Percentiles rank a stretch among this genome's conserved stretches.
Evolutionary conservation across 1,140 invertebrate species (phyloP).

Genomic region (Tachypleus tridentatus): DNA sequence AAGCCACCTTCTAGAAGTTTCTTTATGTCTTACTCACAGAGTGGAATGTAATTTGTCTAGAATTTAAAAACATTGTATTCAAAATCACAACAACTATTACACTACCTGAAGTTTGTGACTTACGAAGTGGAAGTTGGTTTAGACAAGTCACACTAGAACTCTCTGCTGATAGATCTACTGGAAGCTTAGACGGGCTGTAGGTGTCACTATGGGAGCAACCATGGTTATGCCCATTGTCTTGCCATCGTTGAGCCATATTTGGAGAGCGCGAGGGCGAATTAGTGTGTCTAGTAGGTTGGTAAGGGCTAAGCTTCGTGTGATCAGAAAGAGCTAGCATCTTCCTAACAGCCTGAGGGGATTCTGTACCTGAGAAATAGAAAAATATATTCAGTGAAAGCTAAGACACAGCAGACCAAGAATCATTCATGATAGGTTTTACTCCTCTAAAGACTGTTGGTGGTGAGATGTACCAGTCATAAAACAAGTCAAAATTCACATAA

Average conservation of each 20-base stretch:
- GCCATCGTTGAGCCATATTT: slow-evolving; percentile 32
- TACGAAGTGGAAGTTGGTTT: slow-evolving; percentile 72
- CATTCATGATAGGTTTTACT: no score
- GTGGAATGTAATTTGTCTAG: no score
- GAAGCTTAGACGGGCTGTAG: slow-evolving; percentile 50
- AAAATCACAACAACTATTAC: slow-evolving; percentile 16
- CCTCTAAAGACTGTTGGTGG: no score
- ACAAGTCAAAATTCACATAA: no score
- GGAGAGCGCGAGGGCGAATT: slow-evolving; percentile 39
- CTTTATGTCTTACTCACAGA: no score
- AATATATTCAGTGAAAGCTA: no score
- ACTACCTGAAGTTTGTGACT: slow-evolving; percentile 67
- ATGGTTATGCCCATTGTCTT: slow-evolving; percentile 45
- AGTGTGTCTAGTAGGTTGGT: slow-evolving; percentile 55
- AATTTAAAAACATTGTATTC: background rate
- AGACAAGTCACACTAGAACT: slow-evolving; percentile 89
- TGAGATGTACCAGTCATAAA: no score
- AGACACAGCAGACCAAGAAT: no score
- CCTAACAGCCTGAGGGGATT: slow-evolving; percentile 86
- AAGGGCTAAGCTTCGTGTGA: slow-evolving; percentile 67
- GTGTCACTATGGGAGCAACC: slow-evolving; percentile 85
- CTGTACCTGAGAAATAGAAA: slow-evolving; percentile 50
- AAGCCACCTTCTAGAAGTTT: no score
- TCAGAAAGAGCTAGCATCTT: slow-evolving; percentile 76
- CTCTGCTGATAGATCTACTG: slow-evolving; percentile 82